Conservation (phyloP, 2,888 invertebrate genomes). For the Campopleginae sp. region DNA sequence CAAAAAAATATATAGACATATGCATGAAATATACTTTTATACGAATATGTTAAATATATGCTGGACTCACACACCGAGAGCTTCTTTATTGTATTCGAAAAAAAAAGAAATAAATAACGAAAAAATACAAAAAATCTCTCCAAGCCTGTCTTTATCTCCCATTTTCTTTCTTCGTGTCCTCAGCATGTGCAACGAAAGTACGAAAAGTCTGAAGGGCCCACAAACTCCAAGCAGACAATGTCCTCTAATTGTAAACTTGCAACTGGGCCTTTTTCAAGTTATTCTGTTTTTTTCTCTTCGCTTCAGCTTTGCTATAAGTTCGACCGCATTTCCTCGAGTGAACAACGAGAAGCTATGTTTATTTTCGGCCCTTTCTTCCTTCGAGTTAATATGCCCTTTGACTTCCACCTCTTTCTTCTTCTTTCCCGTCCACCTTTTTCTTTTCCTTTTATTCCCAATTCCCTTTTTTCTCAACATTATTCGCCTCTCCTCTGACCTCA, state of each 20-base stretch:
- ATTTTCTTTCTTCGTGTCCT: conserved; percentile 28
- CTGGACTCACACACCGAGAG: conserved; percentile 56
- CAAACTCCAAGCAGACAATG: conserved; percentile 64
- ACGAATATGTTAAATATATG: conserved; percentile 18
- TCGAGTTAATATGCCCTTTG: conserved; percentile 42
- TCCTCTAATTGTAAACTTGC: conserved; percentile 68
- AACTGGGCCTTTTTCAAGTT: conserved; percentile 32
- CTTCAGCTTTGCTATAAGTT: conserved; percentile 30
- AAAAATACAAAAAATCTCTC: conserved; percentile 22
- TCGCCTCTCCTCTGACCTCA: neutral
- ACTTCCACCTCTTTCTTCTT: conserved; percentile 21
- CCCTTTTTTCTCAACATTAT: neutral
- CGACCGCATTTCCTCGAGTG: conserved; percentile 51
- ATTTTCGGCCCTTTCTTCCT: conserved; percentile 52
- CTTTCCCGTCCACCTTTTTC: neutral
- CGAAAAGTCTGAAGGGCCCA: conserved; percentile 27
- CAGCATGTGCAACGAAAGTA: conserved; percentile 62
- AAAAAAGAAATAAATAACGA: conserved; percentile 56
- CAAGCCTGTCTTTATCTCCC: conserved; percentile 51
- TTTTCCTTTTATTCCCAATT: neutral
- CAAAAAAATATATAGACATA: conserved; percentile 5
- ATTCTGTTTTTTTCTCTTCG: neutral
- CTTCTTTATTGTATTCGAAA: conserved; percentile 53
- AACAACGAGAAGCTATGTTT: conserved; percentile 34
- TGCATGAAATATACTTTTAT: neutral